A percentile compares a stretch with the other conserved stretches of the same genome.
Conservation (phyloP, 2,797 vertebrate species). For the Discoglossus pictus region DNA sequence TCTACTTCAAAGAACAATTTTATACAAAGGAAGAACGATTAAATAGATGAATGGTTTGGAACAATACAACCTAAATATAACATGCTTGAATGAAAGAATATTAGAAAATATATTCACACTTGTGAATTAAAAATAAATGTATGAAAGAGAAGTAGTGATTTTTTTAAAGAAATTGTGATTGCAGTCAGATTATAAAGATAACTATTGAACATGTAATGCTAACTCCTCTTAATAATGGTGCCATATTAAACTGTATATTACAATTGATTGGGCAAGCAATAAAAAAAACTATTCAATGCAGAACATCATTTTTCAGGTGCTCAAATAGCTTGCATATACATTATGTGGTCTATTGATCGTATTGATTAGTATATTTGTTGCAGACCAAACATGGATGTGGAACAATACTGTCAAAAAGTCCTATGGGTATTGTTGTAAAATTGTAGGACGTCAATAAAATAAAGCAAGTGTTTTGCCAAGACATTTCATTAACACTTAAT, state of each 20-base stretch:
- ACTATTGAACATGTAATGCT: background rate
- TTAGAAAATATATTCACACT: background rate
- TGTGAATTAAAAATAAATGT: background rate
- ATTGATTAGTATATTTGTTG: slow-evolving; percentile 44
- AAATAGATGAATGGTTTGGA: too few relatives aligned
- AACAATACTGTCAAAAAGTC: slow-evolving; percentile 23
- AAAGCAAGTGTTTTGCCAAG: slow-evolving; percentile 36
- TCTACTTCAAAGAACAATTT: too few relatives aligned
- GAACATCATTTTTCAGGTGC: background rate
- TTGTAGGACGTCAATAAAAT: slow-evolving; percentile 23
- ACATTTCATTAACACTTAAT: slow-evolving; percentile 10
- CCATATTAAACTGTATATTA: slow-evolving; percentile 21
- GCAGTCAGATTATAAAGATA: background rate
- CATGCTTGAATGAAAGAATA: too few relatives aligned
- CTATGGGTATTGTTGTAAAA: slow-evolving; percentile 24
- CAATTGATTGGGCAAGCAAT: slow-evolving; percentile 33
- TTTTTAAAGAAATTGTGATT: slow-evolving; percentile 15
- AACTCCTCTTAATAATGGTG: background rate
- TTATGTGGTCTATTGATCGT: slow-evolving; percentile 45
- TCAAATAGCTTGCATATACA: slow-evolving; percentile 39
- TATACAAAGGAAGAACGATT: too few relatives aligned
- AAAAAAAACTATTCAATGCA: slow-evolving; percentile 20
- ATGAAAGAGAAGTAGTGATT: background rate
- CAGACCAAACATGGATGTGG: slow-evolving; percentile 32
- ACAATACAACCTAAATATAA: too few relatives aligned